Base-by-base conservation (phyloP, 2,888 invertebrate species). In the Sturmia bella region DNA sequence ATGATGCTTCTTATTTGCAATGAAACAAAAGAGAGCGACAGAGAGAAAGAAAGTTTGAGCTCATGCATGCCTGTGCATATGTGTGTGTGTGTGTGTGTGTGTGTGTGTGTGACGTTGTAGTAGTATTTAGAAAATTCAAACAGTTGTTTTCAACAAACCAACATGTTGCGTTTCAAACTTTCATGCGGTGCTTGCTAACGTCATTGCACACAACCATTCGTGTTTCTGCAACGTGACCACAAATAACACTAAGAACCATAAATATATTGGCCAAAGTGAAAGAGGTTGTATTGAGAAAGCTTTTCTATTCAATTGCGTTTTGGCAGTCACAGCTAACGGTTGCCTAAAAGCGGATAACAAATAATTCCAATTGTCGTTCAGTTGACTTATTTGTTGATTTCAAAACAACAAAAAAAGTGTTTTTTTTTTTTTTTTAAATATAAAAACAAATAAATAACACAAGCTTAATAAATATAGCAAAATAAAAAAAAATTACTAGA, bases 241-340 rank as follows among this genome's bases (percentile, higher is more conserved):
- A 84, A 79, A 69, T 78, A 82, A 79, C 80, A 57, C 75, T 79
- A 84, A 82, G 76, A 84, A 83, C 69, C 80, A 75, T 64, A 73
- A 76, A 74, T 52, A 74, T 76, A 76, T 80, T 83, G 76, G 82
- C 83, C 73, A 80, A 80, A 84, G 85, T 84, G 85, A 85, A 85
- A 85, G 85, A 84, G 80, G 83, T 85, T 83, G 72, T 81, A 66
- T 75, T 82, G 87, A 85, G 87, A 89, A 89, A 88, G 88, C 88
- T 89, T 88, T 88, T 87, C 87, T 86, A 85, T 87, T 89, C 89
- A 89, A 88, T 88, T 87, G 86, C 86, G 86, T 86, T 88, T 87
- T 83, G 87, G 84, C 84, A 78, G 81, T 81, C 84, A 77, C 72
- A 76, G 79, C 82, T 83, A 83, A 83, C 84, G 85, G 85, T 84